These are phyloP conservation scores for Balaeniceps rex DNA, from an alignment of 2,113 vertebrate genomes.

Conservation along the genomic window DNA sequence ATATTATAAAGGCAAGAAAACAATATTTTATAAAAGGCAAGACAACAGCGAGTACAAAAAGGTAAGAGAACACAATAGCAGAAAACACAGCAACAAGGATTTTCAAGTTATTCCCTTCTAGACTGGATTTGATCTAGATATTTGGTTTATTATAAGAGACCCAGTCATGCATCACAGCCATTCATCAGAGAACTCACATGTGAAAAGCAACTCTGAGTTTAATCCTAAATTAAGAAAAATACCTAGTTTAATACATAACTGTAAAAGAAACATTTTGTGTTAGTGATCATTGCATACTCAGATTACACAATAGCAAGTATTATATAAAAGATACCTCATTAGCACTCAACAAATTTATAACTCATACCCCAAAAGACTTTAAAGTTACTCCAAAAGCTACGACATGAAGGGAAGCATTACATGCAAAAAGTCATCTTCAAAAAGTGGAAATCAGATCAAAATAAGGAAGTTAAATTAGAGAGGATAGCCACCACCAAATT, in stretches of 20 bases:
- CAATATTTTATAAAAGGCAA: background rate
- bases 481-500: background rate
- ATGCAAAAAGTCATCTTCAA: background rate
- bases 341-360: background rate
- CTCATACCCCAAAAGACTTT: background rate
- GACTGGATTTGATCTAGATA: background rate
- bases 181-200: background rate
- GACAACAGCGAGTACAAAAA: background rate
- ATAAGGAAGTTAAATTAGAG: background rate
- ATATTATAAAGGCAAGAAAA: background rate
- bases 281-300: background rate
- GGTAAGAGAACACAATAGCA: background rate
- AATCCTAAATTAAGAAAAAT: constrained; percentile 36
- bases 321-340: background rate
- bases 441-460: background rate
- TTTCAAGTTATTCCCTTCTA: background rate
- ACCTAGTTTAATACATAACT: background rate
- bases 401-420: background rate
- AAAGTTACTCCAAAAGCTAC: background rate
- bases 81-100: background rate
- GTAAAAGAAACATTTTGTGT: background rate
- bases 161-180: background rate
- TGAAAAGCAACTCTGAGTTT: background rate
- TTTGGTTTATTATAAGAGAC: background rate
- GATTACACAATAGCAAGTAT: background rate